phyloP scores from a whole-genome alignment of 53 echinoderm and acorn worm genomes.

The Paelopatides confundens region DNA sequence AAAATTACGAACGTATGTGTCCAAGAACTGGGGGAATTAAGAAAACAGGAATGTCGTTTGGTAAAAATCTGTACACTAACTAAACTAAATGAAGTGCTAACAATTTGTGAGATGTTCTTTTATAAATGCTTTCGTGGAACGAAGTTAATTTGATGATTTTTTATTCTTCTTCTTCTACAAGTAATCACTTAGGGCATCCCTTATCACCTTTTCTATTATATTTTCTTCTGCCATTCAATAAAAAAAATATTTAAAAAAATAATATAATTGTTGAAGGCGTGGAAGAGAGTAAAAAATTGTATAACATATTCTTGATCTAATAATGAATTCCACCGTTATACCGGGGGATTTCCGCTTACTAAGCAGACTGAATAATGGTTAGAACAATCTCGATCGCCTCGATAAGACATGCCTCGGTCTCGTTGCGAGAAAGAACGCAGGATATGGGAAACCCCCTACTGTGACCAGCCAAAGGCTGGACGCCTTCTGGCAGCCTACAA shows the following conservation, averaged over 20 bases:
- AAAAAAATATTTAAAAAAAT: no score
- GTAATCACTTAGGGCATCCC: constrained; percentile 1
- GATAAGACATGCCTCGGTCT: background rate
- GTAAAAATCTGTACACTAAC: no score
- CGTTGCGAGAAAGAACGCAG: background rate
- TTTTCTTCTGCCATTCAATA: background rate
- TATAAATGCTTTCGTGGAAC: no score
- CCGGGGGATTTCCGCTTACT: background rate
- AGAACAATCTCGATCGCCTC: background rate
- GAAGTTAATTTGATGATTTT: no score
- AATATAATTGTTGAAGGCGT: constrained; percentile 29
- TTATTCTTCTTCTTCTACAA: background rate
- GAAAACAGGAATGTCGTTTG: no score
- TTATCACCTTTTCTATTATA: background rate
- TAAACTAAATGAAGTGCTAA: no score
- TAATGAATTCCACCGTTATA: background rate
- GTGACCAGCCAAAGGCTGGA: background rate
- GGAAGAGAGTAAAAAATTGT: background rate
- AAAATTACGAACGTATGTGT: no score
- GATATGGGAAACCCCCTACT: constrained; percentile 34
- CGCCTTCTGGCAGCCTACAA: background rate
- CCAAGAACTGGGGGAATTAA: no score
- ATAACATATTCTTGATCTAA: constrained; percentile 16
- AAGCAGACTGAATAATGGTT: constrained; percentile 12
- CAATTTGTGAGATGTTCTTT: no score